Percentiles rank a stretch among this genome's conserved stretches.
These are phyloP conservation scores for Synodontis membranacea DNA, from an alignment of 2,113 vertebrate genomes.

Conservation along the genomic window DNA sequence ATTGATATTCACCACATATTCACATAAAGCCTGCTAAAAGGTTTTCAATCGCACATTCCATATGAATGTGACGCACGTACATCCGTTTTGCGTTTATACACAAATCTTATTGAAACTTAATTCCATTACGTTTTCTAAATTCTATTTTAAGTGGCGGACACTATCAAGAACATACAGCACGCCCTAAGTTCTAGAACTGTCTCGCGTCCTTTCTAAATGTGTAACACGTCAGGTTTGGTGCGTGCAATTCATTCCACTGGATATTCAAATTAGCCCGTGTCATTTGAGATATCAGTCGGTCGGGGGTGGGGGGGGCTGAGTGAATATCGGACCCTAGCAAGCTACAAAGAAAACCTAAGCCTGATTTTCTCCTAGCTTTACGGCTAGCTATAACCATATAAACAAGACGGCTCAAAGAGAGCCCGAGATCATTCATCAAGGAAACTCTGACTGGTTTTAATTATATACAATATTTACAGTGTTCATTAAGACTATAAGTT, in stretches of 20 bases:
- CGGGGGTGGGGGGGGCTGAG: background rate
- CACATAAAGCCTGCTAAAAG: background rate
- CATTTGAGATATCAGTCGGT: background rate
- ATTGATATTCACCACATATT: background rate
- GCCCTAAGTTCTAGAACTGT: background rate
- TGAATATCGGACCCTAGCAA: background rate
- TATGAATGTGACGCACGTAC: background rate
- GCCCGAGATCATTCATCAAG: background rate
- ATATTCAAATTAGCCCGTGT: background rate
- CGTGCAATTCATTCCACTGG: background rate
- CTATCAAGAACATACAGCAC: background rate
- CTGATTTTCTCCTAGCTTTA: background rate
- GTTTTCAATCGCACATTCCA: background rate
- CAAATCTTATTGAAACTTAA: too few relatives aligned
- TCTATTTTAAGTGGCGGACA: background rate
- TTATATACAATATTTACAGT: background rate
- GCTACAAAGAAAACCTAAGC: background rate
- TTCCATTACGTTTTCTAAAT: too few relatives aligned
- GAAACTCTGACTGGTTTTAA: background rate
- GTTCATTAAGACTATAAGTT: conserved; percentile 1
- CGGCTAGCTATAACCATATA: background rate
- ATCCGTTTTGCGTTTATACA: background rate
- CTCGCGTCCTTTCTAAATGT: background rate
- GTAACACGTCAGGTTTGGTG: background rate
- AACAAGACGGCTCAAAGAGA: background rate